phyloP scores from a whole-genome alignment of 1,140 invertebrate species.

The Branchinecta lindahli region DNA sequence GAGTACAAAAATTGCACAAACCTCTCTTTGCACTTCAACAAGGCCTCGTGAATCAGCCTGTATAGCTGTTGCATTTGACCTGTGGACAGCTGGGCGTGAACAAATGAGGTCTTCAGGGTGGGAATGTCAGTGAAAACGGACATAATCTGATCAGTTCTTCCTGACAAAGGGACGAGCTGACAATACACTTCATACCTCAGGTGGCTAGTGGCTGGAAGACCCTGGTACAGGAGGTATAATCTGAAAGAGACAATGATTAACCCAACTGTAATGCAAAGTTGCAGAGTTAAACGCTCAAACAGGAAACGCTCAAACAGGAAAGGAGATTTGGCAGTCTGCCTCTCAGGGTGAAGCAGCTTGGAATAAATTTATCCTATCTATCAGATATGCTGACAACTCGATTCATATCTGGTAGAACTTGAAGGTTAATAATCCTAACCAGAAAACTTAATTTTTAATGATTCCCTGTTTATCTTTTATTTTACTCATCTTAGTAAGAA shows the following conservation, averaged over 20 bases:
- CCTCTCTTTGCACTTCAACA: slow-evolving; percentile 53
- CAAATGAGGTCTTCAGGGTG: slow-evolving; percentile 64
- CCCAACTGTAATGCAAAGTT: too few relatives aligned
- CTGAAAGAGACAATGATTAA: slow-evolving; percentile 31
- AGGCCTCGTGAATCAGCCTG: slow-evolving; percentile 69
- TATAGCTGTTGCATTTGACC: slow-evolving; percentile 87
- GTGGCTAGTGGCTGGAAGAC: slow-evolving; percentile 61
- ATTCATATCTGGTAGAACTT: too few relatives aligned
- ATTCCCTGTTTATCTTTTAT: too few relatives aligned
- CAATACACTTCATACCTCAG: slow-evolving; percentile 85
- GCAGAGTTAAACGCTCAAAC: too few relatives aligned
- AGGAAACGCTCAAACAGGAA: too few relatives aligned
- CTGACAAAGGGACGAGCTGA: slow-evolving; percentile 70
- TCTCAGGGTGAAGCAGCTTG: too few relatives aligned
- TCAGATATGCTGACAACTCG: too few relatives aligned
- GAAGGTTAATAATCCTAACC: too few relatives aligned
- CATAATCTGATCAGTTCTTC: slow-evolving; percentile 63
- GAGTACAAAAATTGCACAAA: slow-evolving; percentile 24
- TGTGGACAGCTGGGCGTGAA: slow-evolving; percentile 41
- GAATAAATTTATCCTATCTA: too few relatives aligned
- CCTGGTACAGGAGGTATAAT: slow-evolving; percentile 75
- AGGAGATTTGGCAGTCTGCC: too few relatives aligned
- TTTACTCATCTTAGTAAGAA: too few relatives aligned
- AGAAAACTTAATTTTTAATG: too few relatives aligned
- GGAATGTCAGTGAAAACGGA: slow-evolving; percentile 63